phyloP scores from a whole-genome alignment of 2,797 vertebrate species.

The Leptatherina wallacei region DNA sequence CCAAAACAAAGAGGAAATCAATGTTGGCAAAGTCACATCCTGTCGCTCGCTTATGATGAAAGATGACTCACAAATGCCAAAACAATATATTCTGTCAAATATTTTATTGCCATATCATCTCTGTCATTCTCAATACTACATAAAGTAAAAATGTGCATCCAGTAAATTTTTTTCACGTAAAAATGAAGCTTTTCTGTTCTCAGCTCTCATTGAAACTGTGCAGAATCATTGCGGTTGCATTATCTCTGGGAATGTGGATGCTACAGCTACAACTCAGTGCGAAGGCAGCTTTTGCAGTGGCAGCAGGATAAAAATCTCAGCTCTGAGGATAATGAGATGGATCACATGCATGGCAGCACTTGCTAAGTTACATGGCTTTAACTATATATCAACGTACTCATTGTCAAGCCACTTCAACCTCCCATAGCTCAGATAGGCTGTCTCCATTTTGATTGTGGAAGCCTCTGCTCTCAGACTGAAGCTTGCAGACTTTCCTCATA shows the following conservation, averaged over 20 bases:
- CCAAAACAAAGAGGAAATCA: constrained; percentile 48
- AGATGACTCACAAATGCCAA: constrained; percentile 12
- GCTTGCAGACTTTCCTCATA: constrained; percentile 5
- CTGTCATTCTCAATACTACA: neutral
- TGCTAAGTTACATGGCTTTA: constrained; percentile 66
- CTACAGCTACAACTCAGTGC: constrained; percentile 54
- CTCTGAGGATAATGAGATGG: constrained; percentile 70
- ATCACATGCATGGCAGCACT: constrained; percentile 72
- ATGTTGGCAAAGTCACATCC: constrained; percentile 42
- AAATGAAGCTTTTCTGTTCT: constrained; percentile 16
- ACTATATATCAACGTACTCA: constrained; percentile 65
- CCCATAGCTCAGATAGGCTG: constrained; percentile 27
- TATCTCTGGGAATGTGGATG: constrained; percentile 54
- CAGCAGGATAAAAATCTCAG: constrained; percentile 68
- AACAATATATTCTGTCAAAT: constrained; percentile 1
- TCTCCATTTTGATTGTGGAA: constrained; percentile 42
- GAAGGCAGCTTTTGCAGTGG: constrained; percentile 51
- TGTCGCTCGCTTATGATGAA: neutral
- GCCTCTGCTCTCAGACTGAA: constrained; percentile 28
- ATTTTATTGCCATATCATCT: neutral
- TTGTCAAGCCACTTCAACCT: constrained; percentile 64
- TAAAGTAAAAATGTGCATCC: constrained; percentile 6
- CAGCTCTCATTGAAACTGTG: constrained; percentile 32
- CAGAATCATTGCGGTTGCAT: constrained; percentile 50
- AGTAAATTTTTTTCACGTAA: neutral